Evolutionary conservation across 2,113 vertebrate genomes (phyloP).

Genomic region (Lepus timidus): DNA sequence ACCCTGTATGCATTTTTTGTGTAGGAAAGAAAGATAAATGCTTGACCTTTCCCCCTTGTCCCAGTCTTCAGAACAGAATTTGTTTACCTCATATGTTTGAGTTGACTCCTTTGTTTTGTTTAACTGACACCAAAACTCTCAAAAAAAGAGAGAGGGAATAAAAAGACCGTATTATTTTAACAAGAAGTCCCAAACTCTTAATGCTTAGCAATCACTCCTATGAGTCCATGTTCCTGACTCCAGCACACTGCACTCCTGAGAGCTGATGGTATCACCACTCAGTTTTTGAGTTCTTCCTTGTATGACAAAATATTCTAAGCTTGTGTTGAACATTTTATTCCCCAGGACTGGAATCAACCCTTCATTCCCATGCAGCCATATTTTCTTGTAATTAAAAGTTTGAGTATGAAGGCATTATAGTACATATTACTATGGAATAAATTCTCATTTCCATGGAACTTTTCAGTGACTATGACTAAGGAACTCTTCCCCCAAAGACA

Average conservation of each 20-base stretch:
- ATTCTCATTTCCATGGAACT: neutral
- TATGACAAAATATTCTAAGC: neutral
- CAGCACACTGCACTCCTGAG: neutral
- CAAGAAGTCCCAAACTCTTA: neutral
- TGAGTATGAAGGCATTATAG: neutral
- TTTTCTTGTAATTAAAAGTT: neutral
- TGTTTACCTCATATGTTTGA: neutral
- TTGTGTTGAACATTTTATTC: neutral
- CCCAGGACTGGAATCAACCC: neutral
- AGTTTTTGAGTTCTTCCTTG: neutral
- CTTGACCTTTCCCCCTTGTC: neutral
- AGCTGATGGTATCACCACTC: accelerated
- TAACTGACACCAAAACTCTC: neutral
- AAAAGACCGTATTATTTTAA: neutral
- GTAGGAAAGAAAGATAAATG: neutral
- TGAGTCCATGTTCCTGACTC: neutral
- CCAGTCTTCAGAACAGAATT: neutral
- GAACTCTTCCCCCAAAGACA: neutral
- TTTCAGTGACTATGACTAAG: neutral
- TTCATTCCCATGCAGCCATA: neutral
- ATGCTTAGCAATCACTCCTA: neutral
- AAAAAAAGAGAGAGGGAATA: neutral
- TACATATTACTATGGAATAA: neutral
- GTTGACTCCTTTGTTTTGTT: neutral
- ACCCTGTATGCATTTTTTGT: neutral